Evolutionary conservation across 1,140 invertebrate species (phyloP).

Genomic region (Telenomus remus): DNA sequence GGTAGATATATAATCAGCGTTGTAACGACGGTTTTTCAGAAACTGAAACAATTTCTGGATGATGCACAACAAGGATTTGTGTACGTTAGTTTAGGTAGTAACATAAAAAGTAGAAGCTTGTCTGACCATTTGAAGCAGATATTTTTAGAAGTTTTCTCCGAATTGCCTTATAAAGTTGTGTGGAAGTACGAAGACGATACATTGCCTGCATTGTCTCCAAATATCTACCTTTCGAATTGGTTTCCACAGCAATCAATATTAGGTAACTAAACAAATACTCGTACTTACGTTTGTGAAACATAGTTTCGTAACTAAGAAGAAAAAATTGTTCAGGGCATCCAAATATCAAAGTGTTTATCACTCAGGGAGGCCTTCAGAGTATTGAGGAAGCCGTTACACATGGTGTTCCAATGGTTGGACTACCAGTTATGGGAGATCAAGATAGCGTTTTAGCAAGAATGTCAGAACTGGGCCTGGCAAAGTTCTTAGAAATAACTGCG

Average conservation of each 20-base stretch:
- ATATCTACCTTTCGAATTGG: constrained; percentile 68
- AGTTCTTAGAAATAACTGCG: constrained; percentile 25
- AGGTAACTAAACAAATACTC: constrained; percentile 38
- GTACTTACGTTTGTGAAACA: no score
- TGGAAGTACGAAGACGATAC: constrained; percentile 5
- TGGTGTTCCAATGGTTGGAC: constrained; percentile 72
- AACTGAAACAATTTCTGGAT: constrained; percentile 72
- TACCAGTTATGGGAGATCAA: constrained; percentile 69
- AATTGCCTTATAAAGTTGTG: constrained; percentile 3
- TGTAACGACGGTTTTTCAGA: no score
- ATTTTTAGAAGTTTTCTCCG: constrained; percentile 13
- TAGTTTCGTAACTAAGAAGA: no score
- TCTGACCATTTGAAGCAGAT: constrained; percentile 21
- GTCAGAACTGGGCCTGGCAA: constrained; percentile 51
- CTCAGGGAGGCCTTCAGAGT: constrained; percentile 76
- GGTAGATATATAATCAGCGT: no score
- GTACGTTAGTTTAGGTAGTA: constrained; percentile 77
- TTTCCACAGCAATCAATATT: constrained; percentile 69
- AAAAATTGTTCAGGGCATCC: constrained; percentile 63
- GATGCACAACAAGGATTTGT: constrained; percentile 75
- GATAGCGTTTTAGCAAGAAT: constrained; percentile 48
- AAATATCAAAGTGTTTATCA: constrained; percentile 73
- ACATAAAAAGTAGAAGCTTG: constrained; percentile 33
- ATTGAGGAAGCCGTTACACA: constrained; percentile 72
- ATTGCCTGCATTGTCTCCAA: neutral